phyloP scores from a whole-genome alignment of 2,797 vertebrate genomes.

The Danio aesculapii region DNA sequence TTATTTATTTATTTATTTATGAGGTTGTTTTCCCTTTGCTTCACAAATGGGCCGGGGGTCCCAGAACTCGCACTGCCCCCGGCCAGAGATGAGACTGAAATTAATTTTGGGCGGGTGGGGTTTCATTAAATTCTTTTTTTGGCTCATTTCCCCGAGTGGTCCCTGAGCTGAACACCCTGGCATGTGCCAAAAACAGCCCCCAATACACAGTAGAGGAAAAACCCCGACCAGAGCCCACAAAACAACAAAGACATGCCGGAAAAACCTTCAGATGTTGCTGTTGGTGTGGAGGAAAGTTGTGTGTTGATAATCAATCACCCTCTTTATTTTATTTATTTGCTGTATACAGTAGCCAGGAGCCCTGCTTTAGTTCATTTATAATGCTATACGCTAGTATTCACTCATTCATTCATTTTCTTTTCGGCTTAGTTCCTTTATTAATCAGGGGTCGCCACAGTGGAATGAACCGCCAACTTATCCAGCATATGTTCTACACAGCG shows the following conservation, averaged over 20 bases:
- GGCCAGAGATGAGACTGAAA: conserved; percentile 77
- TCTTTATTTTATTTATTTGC: no score
- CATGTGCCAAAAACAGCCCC: conserved; percentile 54
- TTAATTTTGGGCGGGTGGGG: conserved; percentile 70
- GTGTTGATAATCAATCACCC: no score
- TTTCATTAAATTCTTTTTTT: conserved; percentile 80
- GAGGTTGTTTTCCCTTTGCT: conserved; percentile 39
- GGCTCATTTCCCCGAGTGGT: conserved; percentile 77
- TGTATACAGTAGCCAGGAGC: no score
- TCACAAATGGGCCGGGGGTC: conserved; percentile 59
- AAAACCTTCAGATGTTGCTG: no score
- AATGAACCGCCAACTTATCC: no score
- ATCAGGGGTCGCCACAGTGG: no score
- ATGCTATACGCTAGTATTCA: no score
- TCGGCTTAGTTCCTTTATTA: no score
- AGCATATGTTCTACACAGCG: no score
- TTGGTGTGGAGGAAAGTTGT: no score
- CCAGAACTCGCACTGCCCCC: conserved; percentile 66
- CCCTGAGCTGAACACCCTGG: conserved; percentile 66
- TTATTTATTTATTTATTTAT: conserved; percentile 41
- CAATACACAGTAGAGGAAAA: conserved; percentile 54
- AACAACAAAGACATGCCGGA: not conserved
- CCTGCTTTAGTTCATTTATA: no score
- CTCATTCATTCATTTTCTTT: no score
- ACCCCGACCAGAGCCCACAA: not conserved